Evolutionary conservation across 2,113 vertebrate species (phyloP), one percentile per base, ranked within the genome.

Genomic region (Octodon degus): DNA sequence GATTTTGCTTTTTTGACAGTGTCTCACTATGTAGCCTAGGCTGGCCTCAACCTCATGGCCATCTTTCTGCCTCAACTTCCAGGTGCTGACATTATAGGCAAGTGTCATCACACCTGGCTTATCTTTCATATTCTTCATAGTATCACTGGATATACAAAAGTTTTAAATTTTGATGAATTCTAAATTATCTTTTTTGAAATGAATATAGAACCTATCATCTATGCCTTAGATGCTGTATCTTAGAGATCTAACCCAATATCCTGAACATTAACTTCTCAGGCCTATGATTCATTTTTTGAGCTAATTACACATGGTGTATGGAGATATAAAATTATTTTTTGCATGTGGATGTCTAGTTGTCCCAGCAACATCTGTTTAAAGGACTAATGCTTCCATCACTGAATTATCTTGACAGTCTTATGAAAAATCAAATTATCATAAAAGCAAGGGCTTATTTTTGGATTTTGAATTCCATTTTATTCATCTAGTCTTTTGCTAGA

Each of bases 391-490:
- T 88, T 90, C 32, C 37, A 34, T 30, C 37, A 88, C 5, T 92
- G 82, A 96, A 72, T 82, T 11, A 25, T 40, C 62, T 84, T 87
- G 24, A 10, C 4, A 62, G 25, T 94, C 34, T 24, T 84, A 16
- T 94, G 13, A 96, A 94, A 94, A 97, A 67, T 9, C 81, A 90
- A 63, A 43, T 84, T 37, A 92, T 58, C 25, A 87, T 77, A 84
- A 93, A 86, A n/a, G 20, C 81, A 25, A 95, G 10, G 5, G 27
- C 53, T 95, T 94, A 79, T 58, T 93, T 91, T 68, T 89, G 27
- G 17, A 89, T 17, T 65, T 30, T 89, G 60, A 86, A 9, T 91
- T 95, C 37, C 80, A 55, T 83, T 84, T 65, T 81, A 63, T 27
- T 77, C 25, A 79, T 80, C 47, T 85, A 16, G 47, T 55, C 12